Conservation (phyloP, 2,113 vertebrate species). For the Pandion haliaetus region DNA sequence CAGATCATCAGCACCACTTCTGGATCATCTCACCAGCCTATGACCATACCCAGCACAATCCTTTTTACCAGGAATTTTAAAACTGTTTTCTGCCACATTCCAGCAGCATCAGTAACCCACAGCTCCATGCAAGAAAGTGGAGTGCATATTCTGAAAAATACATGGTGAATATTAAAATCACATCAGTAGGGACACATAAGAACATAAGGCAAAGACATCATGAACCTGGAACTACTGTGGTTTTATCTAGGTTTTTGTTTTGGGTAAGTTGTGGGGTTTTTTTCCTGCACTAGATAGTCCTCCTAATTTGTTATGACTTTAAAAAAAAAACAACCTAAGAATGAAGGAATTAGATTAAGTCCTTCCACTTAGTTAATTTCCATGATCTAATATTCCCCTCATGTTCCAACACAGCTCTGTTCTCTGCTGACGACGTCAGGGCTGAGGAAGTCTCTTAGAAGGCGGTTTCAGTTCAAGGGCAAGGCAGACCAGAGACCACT, state of each 20-base stretch:
- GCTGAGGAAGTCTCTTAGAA: conserved; percentile 14
- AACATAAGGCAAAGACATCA: not conserved
- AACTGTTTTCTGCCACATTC: not conserved
- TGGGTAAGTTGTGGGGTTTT: not conserved
- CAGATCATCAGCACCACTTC: not conserved
- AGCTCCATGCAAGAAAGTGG: not conserved
- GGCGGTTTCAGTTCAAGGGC: not conserved
- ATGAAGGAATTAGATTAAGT: not conserved
- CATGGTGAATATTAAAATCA: not conserved
- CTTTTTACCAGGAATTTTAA: not conserved
- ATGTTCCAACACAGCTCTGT: conserved; percentile 16
- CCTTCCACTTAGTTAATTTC: conserved; percentile 19
- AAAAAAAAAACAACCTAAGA: not conserved
- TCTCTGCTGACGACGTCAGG: not conserved
- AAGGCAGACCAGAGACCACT: conserved; percentile 9
- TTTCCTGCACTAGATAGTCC: not conserved
- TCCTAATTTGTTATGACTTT: not conserved
- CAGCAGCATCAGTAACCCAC: not conserved
- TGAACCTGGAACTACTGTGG: not conserved
- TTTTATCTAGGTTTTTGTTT: not conserved
- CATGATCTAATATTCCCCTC: conserved; percentile 32
- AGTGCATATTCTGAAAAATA: not conserved
- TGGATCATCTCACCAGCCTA: not conserved
- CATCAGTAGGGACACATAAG: not conserved
- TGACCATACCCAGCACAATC: not conserved